Evolutionary conservation across 2,113 vertebrate genomes (phyloP).

Genomic region (Proterorhinus semilunaris): DNA sequence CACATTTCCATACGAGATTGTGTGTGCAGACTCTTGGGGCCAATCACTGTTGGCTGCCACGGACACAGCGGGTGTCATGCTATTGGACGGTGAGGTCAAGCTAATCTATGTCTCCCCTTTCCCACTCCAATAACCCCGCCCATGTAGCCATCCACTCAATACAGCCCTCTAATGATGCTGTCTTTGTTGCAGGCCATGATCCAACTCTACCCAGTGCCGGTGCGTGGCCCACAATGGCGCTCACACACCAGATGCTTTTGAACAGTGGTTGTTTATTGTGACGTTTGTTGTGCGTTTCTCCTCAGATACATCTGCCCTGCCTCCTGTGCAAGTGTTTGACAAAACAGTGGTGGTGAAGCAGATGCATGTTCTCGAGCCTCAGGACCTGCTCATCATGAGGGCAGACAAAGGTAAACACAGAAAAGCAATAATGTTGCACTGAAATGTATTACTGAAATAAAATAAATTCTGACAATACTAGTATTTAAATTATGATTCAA

Average conservation of each 20-base stretch:
- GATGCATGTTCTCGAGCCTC: slow-evolving; percentile 91
- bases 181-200: slow-evolving; percentile 61
- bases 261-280: background rate
- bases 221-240: slow-evolving; percentile 38
- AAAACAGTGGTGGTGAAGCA: slow-evolving; percentile 92
- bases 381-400: slow-evolving; percentile 89
- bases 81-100: slow-evolving; percentile 78
- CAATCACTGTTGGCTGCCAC: slow-evolving; percentile 92
- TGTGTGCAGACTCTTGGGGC: slow-evolving; percentile 96
- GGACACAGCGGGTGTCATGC: slow-evolving; percentile 88
- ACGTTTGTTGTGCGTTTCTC: slow-evolving; percentile 26
- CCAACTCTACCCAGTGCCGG: slow-evolving; percentile 55
- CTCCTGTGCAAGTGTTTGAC: slow-evolving; percentile 88
- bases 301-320: slow-evolving; percentile 80
- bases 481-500: background rate
- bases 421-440: background rate
- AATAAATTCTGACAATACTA: background rate
- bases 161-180: slow-evolving; percentile 24
- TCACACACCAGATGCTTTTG: background rate
- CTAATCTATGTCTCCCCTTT: slow-evolving; percentile 31
- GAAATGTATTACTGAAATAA: background rate
- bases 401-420: slow-evolving; percentile 88
- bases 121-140: slow-evolving; percentile 31
- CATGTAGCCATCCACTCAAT: slow-evolving; percentile 39
- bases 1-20: slow-evolving; percentile 89